Conservation (phyloP, 2,888 invertebrate genomes). For the Thyatira batis region DNA sequence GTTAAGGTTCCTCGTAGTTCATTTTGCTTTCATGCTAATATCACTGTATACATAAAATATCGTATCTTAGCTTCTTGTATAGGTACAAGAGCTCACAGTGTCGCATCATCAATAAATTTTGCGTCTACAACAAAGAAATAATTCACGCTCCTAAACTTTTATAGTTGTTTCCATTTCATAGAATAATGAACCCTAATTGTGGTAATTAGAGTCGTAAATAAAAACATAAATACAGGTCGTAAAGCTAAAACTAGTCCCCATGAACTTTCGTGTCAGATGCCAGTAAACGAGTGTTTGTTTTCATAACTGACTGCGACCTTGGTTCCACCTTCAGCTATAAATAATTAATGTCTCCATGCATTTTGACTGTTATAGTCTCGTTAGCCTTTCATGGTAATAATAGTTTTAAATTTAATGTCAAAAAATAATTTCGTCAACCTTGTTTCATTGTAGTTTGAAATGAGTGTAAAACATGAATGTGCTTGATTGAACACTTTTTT, state of each 20-base stretch:
- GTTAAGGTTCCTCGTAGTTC: not conserved
- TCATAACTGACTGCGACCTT: constrained; percentile 7
- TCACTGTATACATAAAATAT: not conserved
- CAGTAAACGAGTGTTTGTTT: constrained; percentile 23
- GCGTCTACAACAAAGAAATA: not conserved
- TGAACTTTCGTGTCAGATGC: constrained; percentile 6
- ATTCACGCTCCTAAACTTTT: not conserved
- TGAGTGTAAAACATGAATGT: too few relatives aligned
- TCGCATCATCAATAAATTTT: too few relatives aligned
- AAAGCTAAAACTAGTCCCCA: constrained; percentile 1
- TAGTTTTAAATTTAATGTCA: too few relatives aligned
- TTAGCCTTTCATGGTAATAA: not conserved
- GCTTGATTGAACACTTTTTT: too few relatives aligned
- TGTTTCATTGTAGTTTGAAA: too few relatives aligned
- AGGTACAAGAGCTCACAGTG: too few relatives aligned
- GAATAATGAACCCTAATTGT: not conserved
- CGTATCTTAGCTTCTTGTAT: too few relatives aligned
- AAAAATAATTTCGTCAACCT: too few relatives aligned
- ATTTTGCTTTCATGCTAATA: not conserved
- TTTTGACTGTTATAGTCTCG: not conserved
- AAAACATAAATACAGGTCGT: constrained; percentile 1
- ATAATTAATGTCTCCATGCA: not conserved
- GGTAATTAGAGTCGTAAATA: not conserved
- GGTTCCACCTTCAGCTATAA: constrained; percentile 14
- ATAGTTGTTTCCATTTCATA: not conserved